Evolutionary conservation across 2,888 invertebrate species (phyloP).

Genomic region (Aleiodes alternator): DNA sequence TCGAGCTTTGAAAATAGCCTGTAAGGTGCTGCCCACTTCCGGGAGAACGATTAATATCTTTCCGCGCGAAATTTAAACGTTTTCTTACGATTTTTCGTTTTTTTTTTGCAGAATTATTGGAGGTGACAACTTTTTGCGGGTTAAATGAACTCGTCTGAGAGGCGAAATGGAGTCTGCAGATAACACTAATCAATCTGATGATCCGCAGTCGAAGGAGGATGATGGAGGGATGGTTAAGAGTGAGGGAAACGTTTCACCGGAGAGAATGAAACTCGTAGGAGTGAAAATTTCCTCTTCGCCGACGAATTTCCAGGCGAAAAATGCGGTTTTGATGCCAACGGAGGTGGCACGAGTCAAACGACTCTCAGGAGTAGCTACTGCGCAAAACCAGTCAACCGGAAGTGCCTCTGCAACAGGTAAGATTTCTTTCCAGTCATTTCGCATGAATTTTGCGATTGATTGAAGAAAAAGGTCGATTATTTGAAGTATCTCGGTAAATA

Average conservation of each 20-base stretch:
- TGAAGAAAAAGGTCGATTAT: too few species aligned
- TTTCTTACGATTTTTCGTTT: too few species aligned
- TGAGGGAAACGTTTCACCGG: slow-evolving; percentile 49
- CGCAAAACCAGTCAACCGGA: slow-evolving; percentile 30
- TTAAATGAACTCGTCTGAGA: slow-evolving; percentile 42
- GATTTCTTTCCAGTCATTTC: slow-evolving; percentile 3
- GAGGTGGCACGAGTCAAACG: slow-evolving; percentile 65
- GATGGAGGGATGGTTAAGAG: background rate
- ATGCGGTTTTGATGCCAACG: slow-evolving; percentile 63
- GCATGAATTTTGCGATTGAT: too few species aligned
- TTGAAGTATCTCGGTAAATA: too few species aligned
- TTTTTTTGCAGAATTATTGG: too few species aligned
- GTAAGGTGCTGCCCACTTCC: too few species aligned
- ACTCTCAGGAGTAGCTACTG: slow-evolving; percentile 49
- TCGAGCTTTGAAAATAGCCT: too few species aligned
- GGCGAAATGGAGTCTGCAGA: slow-evolving; percentile 50
- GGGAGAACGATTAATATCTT: too few species aligned
- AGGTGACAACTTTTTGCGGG: background rate
- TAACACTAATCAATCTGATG: slow-evolving; percentile 38
- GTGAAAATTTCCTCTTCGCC: slow-evolving; percentile 61
- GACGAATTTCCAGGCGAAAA: slow-evolving; percentile 63
- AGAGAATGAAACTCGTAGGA: slow-evolving; percentile 65
- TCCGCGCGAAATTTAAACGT: too few species aligned
- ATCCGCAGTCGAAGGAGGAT: background rate
- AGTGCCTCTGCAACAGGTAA: slow-evolving; percentile 72